Conservation (phyloP, 2,888 invertebrate genomes). For the Xestoiulus laeticollis region DNA sequence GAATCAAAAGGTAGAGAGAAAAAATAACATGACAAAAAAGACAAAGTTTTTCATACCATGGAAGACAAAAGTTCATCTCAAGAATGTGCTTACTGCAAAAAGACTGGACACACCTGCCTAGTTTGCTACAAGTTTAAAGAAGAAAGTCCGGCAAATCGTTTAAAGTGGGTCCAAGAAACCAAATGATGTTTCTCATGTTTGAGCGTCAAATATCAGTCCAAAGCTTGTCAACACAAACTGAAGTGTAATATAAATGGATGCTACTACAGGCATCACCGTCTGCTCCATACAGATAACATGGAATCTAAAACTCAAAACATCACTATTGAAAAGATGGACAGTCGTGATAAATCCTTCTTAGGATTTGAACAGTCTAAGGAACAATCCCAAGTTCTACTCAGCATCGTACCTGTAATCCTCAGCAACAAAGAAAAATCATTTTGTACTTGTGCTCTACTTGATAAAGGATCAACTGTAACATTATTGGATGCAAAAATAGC, state of each 20-base stretch:
- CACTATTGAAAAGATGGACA: background rate
- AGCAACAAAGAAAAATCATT: background rate
- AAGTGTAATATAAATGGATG: background rate
- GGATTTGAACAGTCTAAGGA: background rate
- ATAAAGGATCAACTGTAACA: background rate
- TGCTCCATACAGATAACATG: background rate
- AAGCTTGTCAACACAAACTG: background rate
- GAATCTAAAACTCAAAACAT: background rate
- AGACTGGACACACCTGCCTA: background rate
- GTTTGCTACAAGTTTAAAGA: background rate
- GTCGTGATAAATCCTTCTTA: background rate
- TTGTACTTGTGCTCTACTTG: background rate
- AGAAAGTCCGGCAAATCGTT: background rate
- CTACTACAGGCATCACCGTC: background rate
- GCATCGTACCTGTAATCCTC: background rate
- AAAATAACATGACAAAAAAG: too few species aligned
- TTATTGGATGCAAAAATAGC: background rate
- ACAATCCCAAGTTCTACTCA: background rate
- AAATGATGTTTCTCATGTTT: background rate
- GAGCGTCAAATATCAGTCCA: background rate
- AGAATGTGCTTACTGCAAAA: too few species aligned
- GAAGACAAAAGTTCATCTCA: too few species aligned
- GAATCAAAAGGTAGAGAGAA: too few species aligned
- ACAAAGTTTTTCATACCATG: too few species aligned
- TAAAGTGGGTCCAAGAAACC: background rate